Evolutionary conservation across 2,113 vertebrate genomes (phyloP), one percentile per base, ranked within the genome.

Genomic region (Anser brachyrhynchus): DNA sequence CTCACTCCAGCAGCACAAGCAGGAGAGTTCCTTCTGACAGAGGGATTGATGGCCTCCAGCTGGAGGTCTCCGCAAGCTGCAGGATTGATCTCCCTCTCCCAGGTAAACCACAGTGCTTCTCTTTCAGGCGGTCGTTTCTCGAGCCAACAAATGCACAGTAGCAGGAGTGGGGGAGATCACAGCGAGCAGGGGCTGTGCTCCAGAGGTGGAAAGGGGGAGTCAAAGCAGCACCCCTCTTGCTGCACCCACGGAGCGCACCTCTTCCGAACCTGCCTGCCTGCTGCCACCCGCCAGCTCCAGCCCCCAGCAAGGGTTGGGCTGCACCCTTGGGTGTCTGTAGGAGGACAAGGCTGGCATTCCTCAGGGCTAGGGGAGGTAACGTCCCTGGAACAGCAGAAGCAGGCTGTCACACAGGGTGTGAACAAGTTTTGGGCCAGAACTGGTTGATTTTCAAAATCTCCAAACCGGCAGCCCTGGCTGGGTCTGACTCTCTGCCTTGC

Each of bases 241-340:
- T 23, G 7, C 5, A 5, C 13, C 17, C 10, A 8, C 0, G 0
- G 25, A 84, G 3, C 14, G 14, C 15, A 13, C 8, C 3, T 21
- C 49, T 37, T 35, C 23, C 5, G 23, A 33, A 28, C 70, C 37
- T 19, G 23, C 37, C 33, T 8, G n/a, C 1, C 0, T 7, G 17
- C 49, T 59, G 25, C 10, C 20, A 58, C 37, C 17, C 35, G n/a
- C 52, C 67, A 39, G 25, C 9, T 49, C n/a, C 2, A 8, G 43
- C 55, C 58, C 28, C 31, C 18, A n/a, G 62, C 17, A 10, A 66
- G 58, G 52, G 10, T 19, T 61, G 67, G 29, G 52, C 52, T 54
- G 14, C 26, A 11, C 16, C 16, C 41, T 77, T 14, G 20, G 12
- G 9, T 31, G 25, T 66, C 77, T 54, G 4, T 44, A 10, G 0